Percentiles rank a stretch among this genome's conserved stretches.
These are phyloP conservation scores for Orthosia gothica DNA, from an alignment of 2,888 invertebrate species.

Conservation along the genomic window DNA sequence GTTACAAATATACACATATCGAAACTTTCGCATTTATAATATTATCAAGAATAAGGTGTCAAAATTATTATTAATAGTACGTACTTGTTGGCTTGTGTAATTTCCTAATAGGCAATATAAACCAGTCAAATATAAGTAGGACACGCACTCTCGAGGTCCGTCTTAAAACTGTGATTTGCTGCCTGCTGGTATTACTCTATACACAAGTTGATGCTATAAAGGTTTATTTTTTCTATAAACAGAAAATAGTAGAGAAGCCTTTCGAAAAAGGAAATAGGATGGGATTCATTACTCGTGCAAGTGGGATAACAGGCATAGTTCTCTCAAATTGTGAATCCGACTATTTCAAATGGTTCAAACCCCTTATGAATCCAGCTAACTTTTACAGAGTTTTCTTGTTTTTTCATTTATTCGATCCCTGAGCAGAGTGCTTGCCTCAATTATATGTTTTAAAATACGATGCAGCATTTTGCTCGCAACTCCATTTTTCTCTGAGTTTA, in stretches of 20 bases:
- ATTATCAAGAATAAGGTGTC: too few relatives aligned
- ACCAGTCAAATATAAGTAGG: too few relatives aligned
- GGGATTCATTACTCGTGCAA: background rate
- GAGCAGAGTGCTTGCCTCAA: background rate
- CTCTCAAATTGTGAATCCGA: background rate
- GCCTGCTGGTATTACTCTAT: too few relatives aligned
- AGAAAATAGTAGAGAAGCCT: background rate
- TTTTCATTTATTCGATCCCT: background rate
- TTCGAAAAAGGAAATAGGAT: background rate
- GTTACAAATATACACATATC: too few relatives aligned
- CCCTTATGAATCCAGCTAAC: background rate
- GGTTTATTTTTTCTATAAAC: too few relatives aligned
- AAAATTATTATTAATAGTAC: too few relatives aligned
- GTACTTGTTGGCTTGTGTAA: too few relatives aligned
- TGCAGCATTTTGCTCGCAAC: background rate
- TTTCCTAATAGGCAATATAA: too few relatives aligned
- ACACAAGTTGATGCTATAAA: too few relatives aligned
- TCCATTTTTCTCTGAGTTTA: background rate
- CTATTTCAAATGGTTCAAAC: background rate
- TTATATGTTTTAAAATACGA: background rate
- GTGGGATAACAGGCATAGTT: background rate
- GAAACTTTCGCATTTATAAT: too few relatives aligned
- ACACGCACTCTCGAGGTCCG: too few relatives aligned
- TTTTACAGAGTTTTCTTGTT: background rate
- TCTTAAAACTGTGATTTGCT: too few relatives aligned